Conservation (phyloP, 2,113 vertebrate genomes). For the Phocoena phocoena region DNA sequence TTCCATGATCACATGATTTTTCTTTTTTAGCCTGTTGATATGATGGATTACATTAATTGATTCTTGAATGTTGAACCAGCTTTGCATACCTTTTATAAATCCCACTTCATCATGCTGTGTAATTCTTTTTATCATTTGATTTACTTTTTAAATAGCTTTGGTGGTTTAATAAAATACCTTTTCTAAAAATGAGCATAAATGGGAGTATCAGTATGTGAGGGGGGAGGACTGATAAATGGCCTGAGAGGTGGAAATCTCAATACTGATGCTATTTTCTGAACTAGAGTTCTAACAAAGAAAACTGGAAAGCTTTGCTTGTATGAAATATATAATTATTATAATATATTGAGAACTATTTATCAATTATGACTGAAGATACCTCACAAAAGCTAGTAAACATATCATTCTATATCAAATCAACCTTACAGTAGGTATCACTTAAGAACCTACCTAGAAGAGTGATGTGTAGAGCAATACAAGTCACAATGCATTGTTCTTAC, state of each 20-base stretch:
- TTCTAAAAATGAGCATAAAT: background rate
- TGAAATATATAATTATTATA: background rate
- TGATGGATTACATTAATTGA: background rate
- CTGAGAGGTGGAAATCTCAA: background rate
- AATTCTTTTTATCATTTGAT: background rate
- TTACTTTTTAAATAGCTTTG: background rate
- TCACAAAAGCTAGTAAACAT: background rate
- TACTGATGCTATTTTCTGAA: background rate
- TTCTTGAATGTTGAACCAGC: background rate
- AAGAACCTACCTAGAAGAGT: background rate
- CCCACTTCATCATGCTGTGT: background rate
- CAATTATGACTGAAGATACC: background rate
- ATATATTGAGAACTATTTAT: background rate
- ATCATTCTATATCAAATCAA: background rate
- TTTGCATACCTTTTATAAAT: background rate
- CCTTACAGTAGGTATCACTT: background rate
- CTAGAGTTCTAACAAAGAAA: background rate
- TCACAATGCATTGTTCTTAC: background rate
- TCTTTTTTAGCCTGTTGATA: background rate
- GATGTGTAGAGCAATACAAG: slow-evolving; percentile 8
- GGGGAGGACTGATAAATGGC: background rate
- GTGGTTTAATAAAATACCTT: background rate
- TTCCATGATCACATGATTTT: background rate
- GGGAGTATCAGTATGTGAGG: background rate
- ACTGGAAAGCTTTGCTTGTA: background rate